phyloP scores from a whole-genome alignment of 2,797 vertebrate species.

The Mycteria americana region DNA sequence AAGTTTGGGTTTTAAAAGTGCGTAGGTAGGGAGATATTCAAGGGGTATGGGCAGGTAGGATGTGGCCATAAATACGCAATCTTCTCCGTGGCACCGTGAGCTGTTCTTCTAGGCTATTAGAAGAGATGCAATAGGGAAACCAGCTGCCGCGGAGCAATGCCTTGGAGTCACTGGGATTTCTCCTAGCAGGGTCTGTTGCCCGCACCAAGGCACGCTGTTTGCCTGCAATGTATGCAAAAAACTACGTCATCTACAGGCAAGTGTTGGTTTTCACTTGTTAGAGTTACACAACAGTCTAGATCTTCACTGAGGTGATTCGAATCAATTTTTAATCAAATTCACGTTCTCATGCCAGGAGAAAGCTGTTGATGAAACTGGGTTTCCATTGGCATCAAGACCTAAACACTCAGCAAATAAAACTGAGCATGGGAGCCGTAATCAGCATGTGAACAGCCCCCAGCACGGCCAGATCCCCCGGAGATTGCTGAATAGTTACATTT shows the following conservation, averaged over 20 bases:
- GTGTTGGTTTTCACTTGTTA: neutral
- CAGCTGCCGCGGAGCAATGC: neutral
- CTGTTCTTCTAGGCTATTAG: neutral
- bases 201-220: neutral
- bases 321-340: slow-evolving; percentile 28
- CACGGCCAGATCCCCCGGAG: neutral
- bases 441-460: neutral
- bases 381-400: slow-evolving; percentile 24
- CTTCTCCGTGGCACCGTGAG: neutral
- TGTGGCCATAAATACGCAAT: neutral
- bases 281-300: neutral
- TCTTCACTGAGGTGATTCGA: neutral
- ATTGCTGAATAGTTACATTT: neutral
- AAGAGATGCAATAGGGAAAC: neutral
- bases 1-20: neutral
- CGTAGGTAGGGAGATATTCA: neutral
- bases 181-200: neutral
- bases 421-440: neutral
- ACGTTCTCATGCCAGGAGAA: neutral
- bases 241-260: neutral
- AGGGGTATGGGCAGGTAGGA: neutral
- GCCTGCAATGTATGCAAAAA: neutral
- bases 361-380: neutral
- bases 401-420: slow-evolving; percentile 40
- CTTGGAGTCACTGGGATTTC: neutral